These are phyloP conservation scores for Daphoenositta chrysoptera DNA, from an alignment of 2,113 vertebrate genomes.

Conservation along the genomic window DNA sequence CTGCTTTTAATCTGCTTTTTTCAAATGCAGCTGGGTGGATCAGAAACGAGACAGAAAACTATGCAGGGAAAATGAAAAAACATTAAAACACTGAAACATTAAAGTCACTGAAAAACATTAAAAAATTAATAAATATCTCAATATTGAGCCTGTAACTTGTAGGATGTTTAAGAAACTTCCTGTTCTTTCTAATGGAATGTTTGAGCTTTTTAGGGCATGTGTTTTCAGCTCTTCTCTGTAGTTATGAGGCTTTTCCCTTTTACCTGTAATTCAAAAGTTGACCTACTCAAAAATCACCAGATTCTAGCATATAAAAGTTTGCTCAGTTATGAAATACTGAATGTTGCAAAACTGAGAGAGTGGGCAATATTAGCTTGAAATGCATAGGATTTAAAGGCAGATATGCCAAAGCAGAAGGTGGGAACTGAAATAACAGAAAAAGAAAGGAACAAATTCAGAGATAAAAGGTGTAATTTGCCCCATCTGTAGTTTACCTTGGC, in stretches of 20 bases:
- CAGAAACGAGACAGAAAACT: neutral
- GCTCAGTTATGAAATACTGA: neutral
- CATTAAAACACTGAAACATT: neutral
- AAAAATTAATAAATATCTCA: neutral
- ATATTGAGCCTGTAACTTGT: neutral
- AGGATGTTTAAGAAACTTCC: neutral
- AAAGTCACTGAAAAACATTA: neutral
- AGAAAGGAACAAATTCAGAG: neutral
- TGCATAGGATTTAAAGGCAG: neutral
- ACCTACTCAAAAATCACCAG: neutral
- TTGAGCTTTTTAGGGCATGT: neutral
- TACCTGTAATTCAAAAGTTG: neutral
- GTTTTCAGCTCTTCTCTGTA: neutral
- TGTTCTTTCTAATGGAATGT: neutral
- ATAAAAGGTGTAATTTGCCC: neutral
- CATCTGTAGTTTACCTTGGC: neutral
- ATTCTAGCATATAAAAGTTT: neutral
- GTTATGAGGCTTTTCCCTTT: neutral
- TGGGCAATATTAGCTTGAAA: neutral
- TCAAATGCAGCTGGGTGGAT: neutral
- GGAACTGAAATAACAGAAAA: neutral
- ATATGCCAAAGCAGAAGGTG: neutral
- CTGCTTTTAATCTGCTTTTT: neutral
- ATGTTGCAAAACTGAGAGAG: neutral
- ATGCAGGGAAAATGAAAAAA: neutral